Conservation (phyloP, 2,113 vertebrate genomes). For the Sphyrna mokarran region DNA sequence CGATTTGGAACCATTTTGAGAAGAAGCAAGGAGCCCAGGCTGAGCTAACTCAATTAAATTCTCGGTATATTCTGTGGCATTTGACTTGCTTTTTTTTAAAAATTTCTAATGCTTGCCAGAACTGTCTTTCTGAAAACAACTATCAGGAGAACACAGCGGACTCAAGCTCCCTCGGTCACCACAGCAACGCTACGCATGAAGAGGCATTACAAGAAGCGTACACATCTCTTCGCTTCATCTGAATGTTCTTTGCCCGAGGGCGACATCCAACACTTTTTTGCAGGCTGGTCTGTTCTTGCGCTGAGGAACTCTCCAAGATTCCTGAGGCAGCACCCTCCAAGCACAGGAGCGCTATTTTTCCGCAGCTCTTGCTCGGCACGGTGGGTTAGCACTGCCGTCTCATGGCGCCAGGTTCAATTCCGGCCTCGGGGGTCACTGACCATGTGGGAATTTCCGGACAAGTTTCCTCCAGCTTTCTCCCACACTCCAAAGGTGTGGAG, state of each 20-base stretch:
- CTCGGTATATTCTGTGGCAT: background rate
- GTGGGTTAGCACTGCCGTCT: too few relatives aligned
- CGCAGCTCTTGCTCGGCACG: too few relatives aligned
- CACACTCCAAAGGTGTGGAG: too few relatives aligned
- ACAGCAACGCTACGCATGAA: background rate
- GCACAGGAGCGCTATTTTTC: too few relatives aligned
- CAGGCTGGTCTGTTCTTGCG: background rate
- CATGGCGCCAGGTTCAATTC: too few relatives aligned
- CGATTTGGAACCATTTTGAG: background rate
- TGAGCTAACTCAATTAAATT: background rate
- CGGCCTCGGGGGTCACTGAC: too few relatives aligned
- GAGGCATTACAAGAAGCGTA: background rate
- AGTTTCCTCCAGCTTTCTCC: too few relatives aligned
- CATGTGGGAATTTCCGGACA: too few relatives aligned
- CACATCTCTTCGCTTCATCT: background rate
- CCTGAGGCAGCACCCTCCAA: too few relatives aligned
- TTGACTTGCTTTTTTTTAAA: background rate
- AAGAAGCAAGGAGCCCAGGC: background rate
- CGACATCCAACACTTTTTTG: background rate
- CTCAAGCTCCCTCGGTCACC: background rate
- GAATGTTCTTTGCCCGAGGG: background rate
- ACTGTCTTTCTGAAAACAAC: background rate
- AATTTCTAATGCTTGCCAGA: background rate
- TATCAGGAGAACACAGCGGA: background rate
- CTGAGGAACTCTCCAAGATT: too few relatives aligned